Conservation (phyloP, 1,140 invertebrate species). For the Drosophila kurseongensis region DNA sequence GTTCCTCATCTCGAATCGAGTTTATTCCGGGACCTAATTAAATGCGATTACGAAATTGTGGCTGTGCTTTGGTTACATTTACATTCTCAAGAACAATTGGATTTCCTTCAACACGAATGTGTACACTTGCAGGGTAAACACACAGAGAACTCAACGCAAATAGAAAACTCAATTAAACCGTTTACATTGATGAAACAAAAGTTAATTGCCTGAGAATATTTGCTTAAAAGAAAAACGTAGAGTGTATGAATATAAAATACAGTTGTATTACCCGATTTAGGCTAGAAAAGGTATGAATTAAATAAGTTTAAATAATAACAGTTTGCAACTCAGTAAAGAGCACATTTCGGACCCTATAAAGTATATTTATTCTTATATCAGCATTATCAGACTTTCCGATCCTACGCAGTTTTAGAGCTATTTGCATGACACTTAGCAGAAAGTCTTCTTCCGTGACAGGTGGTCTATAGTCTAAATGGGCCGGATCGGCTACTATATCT, state of each 20-base stretch:
- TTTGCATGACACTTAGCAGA: too few species aligned
- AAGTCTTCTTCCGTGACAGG: too few species aligned
- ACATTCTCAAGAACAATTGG: conserved; percentile 16
- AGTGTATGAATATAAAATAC: conserved; percentile 6
- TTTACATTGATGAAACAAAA: conserved; percentile 19
- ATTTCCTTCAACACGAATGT: not conserved
- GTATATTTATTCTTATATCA: too few species aligned
- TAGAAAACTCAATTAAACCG: conserved; percentile 21
- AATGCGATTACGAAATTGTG: conserved; percentile 59
- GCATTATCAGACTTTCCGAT: too few species aligned
- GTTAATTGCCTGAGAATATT: conserved; percentile 18
- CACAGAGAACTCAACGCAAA: conserved; percentile 23
- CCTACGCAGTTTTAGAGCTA: too few species aligned
- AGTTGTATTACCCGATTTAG: too few species aligned
- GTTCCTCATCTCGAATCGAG: conserved; percentile 37
- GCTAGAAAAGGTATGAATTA: too few species aligned
- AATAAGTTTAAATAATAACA: too few species aligned
- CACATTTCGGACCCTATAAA: too few species aligned
- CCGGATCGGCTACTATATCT: too few species aligned
- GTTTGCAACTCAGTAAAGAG: too few species aligned
- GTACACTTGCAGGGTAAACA: conserved; percentile 15
- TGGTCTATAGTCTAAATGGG: too few species aligned
- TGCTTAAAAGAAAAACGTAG: not conserved
- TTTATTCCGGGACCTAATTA: conserved; percentile 68
- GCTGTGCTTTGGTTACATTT: conserved; percentile 10